phyloP scores from a whole-genome alignment of 2,888 invertebrate genomes.

The Linyphia triangularis region DNA sequence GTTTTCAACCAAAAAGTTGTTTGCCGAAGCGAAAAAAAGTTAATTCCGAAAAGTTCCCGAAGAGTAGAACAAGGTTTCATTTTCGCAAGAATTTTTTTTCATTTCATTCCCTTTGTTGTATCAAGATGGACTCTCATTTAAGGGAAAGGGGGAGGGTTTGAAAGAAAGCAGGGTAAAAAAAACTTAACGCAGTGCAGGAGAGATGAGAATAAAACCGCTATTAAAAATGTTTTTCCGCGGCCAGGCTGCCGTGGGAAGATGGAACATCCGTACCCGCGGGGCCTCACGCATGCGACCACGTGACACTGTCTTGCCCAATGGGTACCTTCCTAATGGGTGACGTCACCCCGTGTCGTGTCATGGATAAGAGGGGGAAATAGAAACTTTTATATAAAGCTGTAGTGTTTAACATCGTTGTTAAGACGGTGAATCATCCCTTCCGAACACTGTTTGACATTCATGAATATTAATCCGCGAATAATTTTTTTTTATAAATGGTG shows the following conservation, averaged over 20 bases:
- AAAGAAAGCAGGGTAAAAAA: neutral
- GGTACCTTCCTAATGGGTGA: neutral
- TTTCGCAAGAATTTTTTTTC: conserved; percentile 46
- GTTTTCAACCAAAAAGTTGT: conserved; percentile 33
- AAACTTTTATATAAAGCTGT: conserved; percentile 31
- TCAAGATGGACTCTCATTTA: conserved; percentile 37
- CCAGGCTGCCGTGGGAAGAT: conserved; percentile 69
- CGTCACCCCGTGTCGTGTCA: conserved; percentile 28
- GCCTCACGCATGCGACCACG: conserved; percentile 70
- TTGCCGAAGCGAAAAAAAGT: neutral
- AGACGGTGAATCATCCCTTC: conserved; percentile 29
- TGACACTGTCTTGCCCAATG: conserved; percentile 49
- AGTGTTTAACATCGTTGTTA: conserved; percentile 32
- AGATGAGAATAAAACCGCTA: conserved; percentile 64
- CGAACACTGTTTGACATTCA: neutral
- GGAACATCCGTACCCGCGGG: conserved; percentile 71
- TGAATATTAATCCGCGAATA: conserved; percentile 27
- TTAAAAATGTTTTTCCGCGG: conserved; percentile 71
- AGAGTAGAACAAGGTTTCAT: conserved; percentile 39
- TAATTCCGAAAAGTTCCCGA: neutral
- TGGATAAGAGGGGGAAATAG: conserved; percentile 20
- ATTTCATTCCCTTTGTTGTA: conserved; percentile 40
- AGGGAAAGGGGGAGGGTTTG: conserved; percentile 14
- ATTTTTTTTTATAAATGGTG: neutral
- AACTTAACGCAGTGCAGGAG: conserved; percentile 17